These are phyloP conservation scores for Busseola fusca DNA, from an alignment of 2,888 invertebrate species.

Conservation along the genomic window DNA sequence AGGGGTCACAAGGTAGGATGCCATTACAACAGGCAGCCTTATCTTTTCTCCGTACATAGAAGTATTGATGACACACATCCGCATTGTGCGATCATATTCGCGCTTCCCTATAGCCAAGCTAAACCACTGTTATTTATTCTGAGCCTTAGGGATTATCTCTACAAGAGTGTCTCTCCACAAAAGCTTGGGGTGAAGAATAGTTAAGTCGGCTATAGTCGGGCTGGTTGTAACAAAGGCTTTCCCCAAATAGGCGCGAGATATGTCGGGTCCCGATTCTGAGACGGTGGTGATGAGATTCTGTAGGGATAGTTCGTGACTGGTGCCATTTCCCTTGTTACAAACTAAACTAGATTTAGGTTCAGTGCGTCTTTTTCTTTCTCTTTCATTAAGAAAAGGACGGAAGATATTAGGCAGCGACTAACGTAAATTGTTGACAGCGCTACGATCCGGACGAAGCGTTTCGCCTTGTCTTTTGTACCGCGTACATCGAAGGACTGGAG, in stretches of 20 bases:
- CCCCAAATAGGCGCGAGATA: neutral
- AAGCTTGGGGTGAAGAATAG: neutral
- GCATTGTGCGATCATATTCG: conserved; percentile 19
- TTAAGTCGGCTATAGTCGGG: neutral
- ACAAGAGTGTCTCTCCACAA: neutral
- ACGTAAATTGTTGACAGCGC: too few relatives aligned
- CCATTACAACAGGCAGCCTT: conserved; percentile 24
- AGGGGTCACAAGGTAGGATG: conserved; percentile 1
- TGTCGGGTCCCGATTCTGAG: too few relatives aligned
- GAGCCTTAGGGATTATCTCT: conserved; percentile 5
- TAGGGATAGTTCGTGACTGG: neutral
- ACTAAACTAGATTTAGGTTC: too few relatives aligned
- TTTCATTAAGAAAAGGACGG: too few relatives aligned
- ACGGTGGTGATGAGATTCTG: neutral
- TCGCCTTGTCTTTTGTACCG: too few relatives aligned
- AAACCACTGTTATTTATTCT: conserved; percentile 19
- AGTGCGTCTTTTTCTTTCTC: too few relatives aligned
- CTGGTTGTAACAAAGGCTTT: neutral
- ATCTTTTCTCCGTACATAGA: conserved; percentile 14
- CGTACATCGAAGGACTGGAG: too few relatives aligned
- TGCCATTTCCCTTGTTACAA: too few relatives aligned
- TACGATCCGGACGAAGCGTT: too few relatives aligned
- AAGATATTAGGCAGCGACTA: too few relatives aligned
- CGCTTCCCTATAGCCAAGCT: conserved; percentile 23
- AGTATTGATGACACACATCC: conserved; percentile 38